Base-by-base conservation (phyloP, 2,888 invertebrate genomes). In the Eustalomyia histrio region DNA sequence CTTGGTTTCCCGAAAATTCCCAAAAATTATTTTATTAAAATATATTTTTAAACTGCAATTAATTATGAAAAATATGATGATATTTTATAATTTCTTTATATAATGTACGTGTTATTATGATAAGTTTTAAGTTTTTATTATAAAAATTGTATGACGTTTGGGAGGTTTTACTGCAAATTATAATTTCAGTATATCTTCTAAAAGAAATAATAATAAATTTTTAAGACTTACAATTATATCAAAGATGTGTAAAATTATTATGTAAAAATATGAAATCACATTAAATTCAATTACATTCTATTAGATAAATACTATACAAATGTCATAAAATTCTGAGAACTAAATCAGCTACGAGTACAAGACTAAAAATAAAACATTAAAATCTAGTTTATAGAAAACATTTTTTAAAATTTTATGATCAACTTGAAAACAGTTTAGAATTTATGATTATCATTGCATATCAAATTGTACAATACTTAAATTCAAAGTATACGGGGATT, bases 391-490 rank as follows among this genome's bases (percentile, higher is more conserved):
- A 67, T 73, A 35, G 60, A 16, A 63, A 61, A 81, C 75, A 78
- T 71, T 67, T 67, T 61, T 67, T 78, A 67, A 39, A 78, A 58
- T 75, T 78, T 73, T 81, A 81, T 65, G 69, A 67, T 76, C 24
- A 55, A 63, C 35, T 65, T 14, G 18, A 16, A 33, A 53, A 53
- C 39, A 43, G 64, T 78, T 78, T 61, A 52, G 55, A 81, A 78
- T 81, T 78, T 81, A 78, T 74, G 69, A 74, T 81, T 81, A 78
- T 81, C 9, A 16, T 47, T n/a, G 57, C 8, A 57, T 47, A 50
- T 60, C 7, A 33, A 58, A 69, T 52, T 39, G 17, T 65, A 16
- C 29, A 65, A 52, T 47, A 21, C 43, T 21, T 29, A 16, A 50
- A 29, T 43, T 16, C 35, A 21, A 6, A 50, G 50, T 18, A 52